phyloP scores from a whole-genome alignment of 2,797 vertebrate species.

The Mareca strepera region DNA sequence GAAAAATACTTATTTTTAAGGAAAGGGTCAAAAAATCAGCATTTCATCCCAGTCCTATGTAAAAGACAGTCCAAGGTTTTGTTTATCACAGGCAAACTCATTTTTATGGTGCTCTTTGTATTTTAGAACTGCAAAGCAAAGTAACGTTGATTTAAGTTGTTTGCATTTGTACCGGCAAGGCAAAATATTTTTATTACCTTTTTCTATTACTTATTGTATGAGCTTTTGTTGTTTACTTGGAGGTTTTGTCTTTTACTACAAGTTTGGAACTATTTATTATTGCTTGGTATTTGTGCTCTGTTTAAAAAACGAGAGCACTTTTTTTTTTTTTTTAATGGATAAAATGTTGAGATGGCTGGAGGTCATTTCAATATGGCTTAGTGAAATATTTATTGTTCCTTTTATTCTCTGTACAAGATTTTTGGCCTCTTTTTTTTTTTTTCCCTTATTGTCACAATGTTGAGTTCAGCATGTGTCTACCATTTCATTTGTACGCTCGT shows the following conservation, averaged over 20 bases:
- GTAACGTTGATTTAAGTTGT: slow-evolving; percentile 82
- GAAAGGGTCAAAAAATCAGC: slow-evolving; percentile 67
- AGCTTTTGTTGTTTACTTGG: slow-evolving; percentile 88
- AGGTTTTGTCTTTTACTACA: slow-evolving; percentile 87
- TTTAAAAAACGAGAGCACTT: slow-evolving; percentile 82
- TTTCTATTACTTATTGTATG: slow-evolving; percentile 87
- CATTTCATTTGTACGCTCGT: slow-evolving; percentile 88
- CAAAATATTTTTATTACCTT: slow-evolving; percentile 89
- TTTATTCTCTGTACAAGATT: slow-evolving; percentile 87
- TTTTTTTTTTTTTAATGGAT: slow-evolving; percentile 84
- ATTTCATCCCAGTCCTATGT: slow-evolving; percentile 77
- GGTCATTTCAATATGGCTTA: slow-evolving; percentile 86
- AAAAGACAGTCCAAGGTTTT: slow-evolving; percentile 74
- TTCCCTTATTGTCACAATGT: slow-evolving; percentile 83
- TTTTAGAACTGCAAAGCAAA: slow-evolving; percentile 83
- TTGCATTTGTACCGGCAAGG: slow-evolving; percentile 87
- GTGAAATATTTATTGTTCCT: slow-evolving; percentile 89
- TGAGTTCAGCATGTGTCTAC: slow-evolving; percentile 88
- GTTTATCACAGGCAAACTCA: slow-evolving; percentile 77
- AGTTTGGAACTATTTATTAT: slow-evolving; percentile 90
- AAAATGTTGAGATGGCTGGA: slow-evolving; percentile 86
- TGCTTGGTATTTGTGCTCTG: slow-evolving; percentile 86
- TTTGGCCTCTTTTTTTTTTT: slow-evolving; percentile 79
- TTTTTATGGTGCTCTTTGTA: slow-evolving; percentile 85
- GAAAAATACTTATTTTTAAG: slow-evolving; percentile 14